Conservation (phyloP, 2,888 invertebrate species). For the Gasteruption jaculator region DNA sequence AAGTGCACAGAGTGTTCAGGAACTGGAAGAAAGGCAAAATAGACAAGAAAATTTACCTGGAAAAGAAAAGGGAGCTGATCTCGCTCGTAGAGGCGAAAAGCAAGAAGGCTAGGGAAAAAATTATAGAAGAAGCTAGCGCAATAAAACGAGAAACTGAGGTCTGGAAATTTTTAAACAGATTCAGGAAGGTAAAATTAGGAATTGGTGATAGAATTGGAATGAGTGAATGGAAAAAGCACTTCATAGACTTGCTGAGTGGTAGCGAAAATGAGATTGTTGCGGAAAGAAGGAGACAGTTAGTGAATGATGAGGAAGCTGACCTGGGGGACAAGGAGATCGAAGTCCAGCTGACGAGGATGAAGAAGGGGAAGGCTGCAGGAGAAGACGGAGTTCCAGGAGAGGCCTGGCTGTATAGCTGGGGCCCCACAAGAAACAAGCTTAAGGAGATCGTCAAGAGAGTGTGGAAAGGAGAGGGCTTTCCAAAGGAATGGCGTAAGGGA, state of each 20-base stretch:
- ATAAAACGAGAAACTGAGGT: too few relatives aligned
- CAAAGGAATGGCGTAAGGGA: neutral
- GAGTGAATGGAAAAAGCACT: neutral
- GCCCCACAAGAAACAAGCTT: neutral
- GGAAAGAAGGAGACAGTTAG: too few relatives aligned
- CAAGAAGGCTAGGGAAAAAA: too few relatives aligned
- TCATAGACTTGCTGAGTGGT: too few relatives aligned
- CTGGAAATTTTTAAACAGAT: neutral
- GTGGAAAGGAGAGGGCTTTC: neutral
- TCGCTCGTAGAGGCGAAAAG: too few relatives aligned
- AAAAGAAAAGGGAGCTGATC: too few relatives aligned
- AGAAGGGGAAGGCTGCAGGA: too few relatives aligned
- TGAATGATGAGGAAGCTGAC: neutral
- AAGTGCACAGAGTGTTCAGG: too few relatives aligned
- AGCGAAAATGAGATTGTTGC: too few relatives aligned
- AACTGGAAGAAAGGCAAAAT: too few relatives aligned
- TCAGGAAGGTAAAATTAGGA: neutral
- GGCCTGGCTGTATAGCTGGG: neutral
- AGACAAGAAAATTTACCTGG: too few relatives aligned
- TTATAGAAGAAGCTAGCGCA: too few relatives aligned
- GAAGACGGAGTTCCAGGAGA: conserved; percentile 5
- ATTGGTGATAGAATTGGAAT: neutral
- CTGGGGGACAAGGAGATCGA: neutral
- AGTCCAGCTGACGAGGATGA: neutral
- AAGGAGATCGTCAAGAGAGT: neutral